These are phyloP conservation scores for Antheraea pernyi DNA, from an alignment of 1,140 invertebrate species.

Conservation along the genomic window DNA sequence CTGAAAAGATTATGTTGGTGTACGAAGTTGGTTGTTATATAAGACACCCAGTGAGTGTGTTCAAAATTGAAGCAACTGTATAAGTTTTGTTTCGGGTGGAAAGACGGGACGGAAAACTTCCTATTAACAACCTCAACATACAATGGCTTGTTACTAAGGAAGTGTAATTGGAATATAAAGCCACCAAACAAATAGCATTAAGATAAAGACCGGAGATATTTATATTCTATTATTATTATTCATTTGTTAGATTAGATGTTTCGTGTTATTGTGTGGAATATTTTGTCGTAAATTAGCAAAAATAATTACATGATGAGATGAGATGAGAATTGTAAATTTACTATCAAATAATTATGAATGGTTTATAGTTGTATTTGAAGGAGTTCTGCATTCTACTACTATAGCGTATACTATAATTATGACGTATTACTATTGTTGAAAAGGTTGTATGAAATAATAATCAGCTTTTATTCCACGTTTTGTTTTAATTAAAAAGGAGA, in stretches of 20 bases:
- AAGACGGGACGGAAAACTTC: neutral
- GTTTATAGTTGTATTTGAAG: too few relatives aligned
- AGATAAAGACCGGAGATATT: neutral
- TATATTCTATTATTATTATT: neutral
- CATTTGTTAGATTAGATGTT: neutral
- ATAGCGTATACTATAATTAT: too few relatives aligned
- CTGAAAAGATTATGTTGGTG: neutral
- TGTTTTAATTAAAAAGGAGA: too few relatives aligned
- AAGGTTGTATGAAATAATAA: too few relatives aligned
- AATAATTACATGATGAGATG: too few relatives aligned
- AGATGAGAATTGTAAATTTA: too few relatives aligned
- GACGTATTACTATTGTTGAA: too few relatives aligned
- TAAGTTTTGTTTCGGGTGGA: neutral
- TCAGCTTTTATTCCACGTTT: too few relatives aligned
- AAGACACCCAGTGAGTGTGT: neutral
- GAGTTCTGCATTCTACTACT: too few relatives aligned
- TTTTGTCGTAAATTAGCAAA: too few relatives aligned
- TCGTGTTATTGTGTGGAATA: too few relatives aligned
- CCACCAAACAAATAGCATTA: neutral
- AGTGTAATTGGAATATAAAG: neutral
- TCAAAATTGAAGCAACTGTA: neutral
- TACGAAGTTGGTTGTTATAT: neutral
- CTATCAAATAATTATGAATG: too few relatives aligned
- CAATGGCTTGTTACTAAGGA: neutral
- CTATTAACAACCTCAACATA: neutral